Percentiles rank a stretch among this genome's conserved stretches.
Conservation (phyloP, 2,797 vertebrate species). For the Toxotes lorentzi region DNA sequence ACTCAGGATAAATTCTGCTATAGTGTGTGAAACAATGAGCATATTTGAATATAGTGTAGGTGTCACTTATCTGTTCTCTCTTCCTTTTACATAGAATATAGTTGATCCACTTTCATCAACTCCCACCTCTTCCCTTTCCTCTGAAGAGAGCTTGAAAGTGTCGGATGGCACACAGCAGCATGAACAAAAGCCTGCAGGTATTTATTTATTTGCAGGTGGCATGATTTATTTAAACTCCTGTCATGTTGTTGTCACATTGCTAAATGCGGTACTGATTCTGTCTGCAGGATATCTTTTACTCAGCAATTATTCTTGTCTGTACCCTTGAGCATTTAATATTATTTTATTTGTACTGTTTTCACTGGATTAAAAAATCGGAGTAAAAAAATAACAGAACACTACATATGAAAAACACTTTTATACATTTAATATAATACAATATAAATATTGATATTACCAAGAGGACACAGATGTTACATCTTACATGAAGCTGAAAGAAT, state of each 20-base stretch:
- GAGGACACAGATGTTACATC: not conserved
- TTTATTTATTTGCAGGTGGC: conserved; percentile 7
- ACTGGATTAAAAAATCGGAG: not conserved
- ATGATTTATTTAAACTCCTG: not conserved
- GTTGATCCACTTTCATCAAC: conserved; percentile 35
- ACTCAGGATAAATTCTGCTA: not conserved
- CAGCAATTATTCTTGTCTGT: not conserved
- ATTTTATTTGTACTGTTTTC: not conserved
- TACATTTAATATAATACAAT: not conserved
- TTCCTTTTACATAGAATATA: conserved; percentile 50
- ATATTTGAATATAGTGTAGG: not conserved
- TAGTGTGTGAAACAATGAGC: not conserved
- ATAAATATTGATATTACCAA: not conserved
- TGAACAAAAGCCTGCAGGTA: conserved; percentile 75
- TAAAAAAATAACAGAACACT: not conserved
- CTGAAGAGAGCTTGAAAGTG: conserved; percentile 52
- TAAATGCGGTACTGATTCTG: not conserved
- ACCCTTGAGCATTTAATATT: not conserved
- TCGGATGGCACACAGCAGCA: conserved; percentile 45
- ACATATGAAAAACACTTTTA: not conserved
- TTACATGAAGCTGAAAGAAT: not conserved
- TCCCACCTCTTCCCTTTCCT: conserved; percentile 50
- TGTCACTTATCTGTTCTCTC: not conserved
- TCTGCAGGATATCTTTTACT: not conserved
- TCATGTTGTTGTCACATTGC: not conserved